phyloP scores from a whole-genome alignment of 2,113 vertebrate species.

The Callopanchax toddi region DNA sequence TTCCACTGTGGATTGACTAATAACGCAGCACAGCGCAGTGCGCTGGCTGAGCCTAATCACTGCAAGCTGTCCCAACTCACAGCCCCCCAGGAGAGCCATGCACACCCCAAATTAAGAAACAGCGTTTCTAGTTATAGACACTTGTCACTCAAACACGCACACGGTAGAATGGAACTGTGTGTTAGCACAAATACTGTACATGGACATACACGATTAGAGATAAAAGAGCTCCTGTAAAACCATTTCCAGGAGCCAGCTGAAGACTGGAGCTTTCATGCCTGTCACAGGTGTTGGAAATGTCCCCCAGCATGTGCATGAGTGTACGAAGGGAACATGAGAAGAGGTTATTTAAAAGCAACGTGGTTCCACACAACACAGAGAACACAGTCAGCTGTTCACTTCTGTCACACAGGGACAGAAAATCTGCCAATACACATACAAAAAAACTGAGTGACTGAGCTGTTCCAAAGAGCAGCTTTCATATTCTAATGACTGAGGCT shows the following conservation, averaged over 20 bases:
- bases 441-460: slow-evolving; percentile 5
- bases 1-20: slow-evolving; percentile 82
- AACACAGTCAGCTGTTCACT: slow-evolving; percentile 34
- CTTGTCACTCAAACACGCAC: slow-evolving; percentile 29
- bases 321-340: slow-evolving; percentile 9
- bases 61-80: slow-evolving; percentile 56
- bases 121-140: slow-evolving; percentile 52
- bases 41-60: slow-evolving; percentile 58
- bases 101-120: slow-evolving; percentile 58
- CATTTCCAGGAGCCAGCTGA: slow-evolving; percentile 37
- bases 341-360: slow-evolving; percentile 3
- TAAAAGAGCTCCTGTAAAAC: slow-evolving; percentile 2
- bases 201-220: slow-evolving; percentile 1
- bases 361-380: slow-evolving; percentile 20
- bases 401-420: slow-evolving; percentile 13
- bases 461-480: slow-evolving; percentile 29
- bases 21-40: slow-evolving; percentile 49
- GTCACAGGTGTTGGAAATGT: slow-evolving; percentile 55
- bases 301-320: slow-evolving; percentile 17
- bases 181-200: slow-evolving; percentile 32
- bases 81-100: slow-evolving; percentile 38
- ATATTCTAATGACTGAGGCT: slow-evolving; percentile 29
- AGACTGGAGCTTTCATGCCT: slow-evolving; percentile 45
- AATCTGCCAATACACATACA: slow-evolving; percentile 30
- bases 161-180: slow-evolving; percentile 4